phyloP scores from a whole-genome alignment of 2,113 vertebrate species.

The Apodemus sylvaticus region DNA sequence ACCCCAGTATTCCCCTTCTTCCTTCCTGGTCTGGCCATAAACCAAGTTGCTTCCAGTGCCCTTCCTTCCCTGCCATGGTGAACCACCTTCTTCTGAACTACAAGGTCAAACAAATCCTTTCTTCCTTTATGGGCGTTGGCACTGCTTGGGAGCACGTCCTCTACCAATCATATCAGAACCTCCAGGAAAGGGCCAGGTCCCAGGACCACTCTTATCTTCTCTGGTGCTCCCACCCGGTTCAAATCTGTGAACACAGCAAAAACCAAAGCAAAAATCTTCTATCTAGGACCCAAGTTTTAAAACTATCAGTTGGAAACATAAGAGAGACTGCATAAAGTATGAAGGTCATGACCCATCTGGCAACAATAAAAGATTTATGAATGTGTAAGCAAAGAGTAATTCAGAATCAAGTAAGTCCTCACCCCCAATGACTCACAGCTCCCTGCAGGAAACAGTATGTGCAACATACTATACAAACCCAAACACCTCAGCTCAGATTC shows the following conservation, averaged over 20 bases:
- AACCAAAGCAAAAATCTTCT: background rate
- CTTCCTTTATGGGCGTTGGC: background rate
- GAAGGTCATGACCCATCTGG: background rate
- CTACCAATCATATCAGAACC: background rate
- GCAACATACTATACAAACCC: background rate
- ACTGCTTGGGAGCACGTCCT: background rate
- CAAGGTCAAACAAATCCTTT: background rate
- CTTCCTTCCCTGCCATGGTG: background rate
- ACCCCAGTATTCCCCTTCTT: background rate
- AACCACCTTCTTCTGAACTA: background rate
- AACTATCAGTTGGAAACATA: background rate
- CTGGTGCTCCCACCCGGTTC: background rate
- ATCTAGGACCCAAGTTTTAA: background rate
- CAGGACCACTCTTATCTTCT: background rate
- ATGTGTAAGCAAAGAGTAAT: background rate
- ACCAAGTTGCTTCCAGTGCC: background rate
- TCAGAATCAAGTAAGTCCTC: background rate
- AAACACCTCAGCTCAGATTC: background rate
- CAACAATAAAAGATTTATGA: background rate
- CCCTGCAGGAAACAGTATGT: background rate
- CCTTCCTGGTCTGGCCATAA: background rate
- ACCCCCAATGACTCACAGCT: background rate
- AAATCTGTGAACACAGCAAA: background rate
- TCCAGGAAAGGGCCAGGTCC: background rate
- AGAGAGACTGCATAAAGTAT: background rate